Conservation (phyloP, 2,888 invertebrate species). For the Xestia c-nigrum region DNA sequence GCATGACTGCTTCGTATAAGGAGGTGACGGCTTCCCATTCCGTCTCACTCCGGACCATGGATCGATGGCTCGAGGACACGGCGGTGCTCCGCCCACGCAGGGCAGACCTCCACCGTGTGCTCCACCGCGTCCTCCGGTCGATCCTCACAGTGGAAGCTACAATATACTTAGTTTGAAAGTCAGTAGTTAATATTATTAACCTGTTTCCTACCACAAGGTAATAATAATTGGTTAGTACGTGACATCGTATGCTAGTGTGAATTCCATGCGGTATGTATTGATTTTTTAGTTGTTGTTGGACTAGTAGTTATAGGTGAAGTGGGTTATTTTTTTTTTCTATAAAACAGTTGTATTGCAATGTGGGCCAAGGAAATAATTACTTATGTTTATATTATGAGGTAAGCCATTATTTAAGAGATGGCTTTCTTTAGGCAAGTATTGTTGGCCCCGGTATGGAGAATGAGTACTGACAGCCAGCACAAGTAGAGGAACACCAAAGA, state of each 20-base stretch:
- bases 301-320: neutral
- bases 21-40: too few species aligned
- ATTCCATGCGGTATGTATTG: slow-evolving; percentile 32
- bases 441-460: neutral
- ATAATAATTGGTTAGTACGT: neutral
- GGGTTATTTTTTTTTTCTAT: neutral
- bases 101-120: too few species aligned
- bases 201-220: neutral
- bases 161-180: slow-evolving; percentile 6
- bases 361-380: neutral
- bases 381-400: neutral
- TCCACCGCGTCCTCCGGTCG: too few species aligned
- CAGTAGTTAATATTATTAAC: neutral
- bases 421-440: neutral
- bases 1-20: too few species aligned
- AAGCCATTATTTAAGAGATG: neutral
- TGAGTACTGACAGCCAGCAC: too few species aligned
- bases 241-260: slow-evolving; percentile 32
- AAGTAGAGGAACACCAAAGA: too few species aligned
- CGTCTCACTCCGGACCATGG: too few species aligned
- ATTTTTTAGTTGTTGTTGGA: slow-evolving; percentile 25
- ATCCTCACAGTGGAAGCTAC: too few species aligned
- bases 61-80: too few species aligned
- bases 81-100: too few species aligned
- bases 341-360: neutral